These are phyloP conservation scores for Noctua janthe DNA, from an alignment of 2,888 invertebrate species.

Conservation along the genomic window DNA sequence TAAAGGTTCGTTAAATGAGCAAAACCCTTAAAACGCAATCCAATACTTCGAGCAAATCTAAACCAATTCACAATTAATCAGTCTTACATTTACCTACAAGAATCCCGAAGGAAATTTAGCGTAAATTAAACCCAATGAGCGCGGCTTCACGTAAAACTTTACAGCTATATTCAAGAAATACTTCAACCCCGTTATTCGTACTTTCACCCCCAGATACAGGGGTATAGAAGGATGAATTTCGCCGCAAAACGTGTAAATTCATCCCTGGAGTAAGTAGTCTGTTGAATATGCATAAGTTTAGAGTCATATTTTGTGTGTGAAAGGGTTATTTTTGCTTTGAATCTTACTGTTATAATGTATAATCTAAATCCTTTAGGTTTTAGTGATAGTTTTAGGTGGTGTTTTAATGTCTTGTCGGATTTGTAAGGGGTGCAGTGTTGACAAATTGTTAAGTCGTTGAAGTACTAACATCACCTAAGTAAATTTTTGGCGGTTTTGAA, in stretches of 20 bases:
- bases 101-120: constrained; percentile 62
- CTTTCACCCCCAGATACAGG: constrained; percentile 52
- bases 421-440: background rate
- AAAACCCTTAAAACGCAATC: constrained; percentile 13
- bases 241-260: constrained; percentile 56
- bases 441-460: background rate
- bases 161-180: constrained; percentile 43
- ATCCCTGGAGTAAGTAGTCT: constrained; percentile 33
- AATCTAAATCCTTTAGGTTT: constrained; percentile 8
- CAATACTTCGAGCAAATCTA: constrained; percentile 18
- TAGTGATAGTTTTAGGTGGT: background rate
- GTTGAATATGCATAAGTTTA: constrained; percentile 59
- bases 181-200: constrained; percentile 47
- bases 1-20: constrained; percentile 15
- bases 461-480: too few species aligned
- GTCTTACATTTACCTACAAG: constrained; percentile 36
- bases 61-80: constrained; percentile 56
- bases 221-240: constrained; percentile 43
- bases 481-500: too few species aligned
- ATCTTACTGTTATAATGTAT: constrained; percentile 29
- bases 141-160: constrained; percentile 28
- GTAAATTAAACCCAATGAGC: constrained; percentile 52
- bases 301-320: constrained; percentile 22
- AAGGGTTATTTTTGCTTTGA: constrained; percentile 33
- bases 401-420: background rate